phyloP scores from a whole-genome alignment of 2,888 invertebrate genomes.

The Drosophila rellima region DNA sequence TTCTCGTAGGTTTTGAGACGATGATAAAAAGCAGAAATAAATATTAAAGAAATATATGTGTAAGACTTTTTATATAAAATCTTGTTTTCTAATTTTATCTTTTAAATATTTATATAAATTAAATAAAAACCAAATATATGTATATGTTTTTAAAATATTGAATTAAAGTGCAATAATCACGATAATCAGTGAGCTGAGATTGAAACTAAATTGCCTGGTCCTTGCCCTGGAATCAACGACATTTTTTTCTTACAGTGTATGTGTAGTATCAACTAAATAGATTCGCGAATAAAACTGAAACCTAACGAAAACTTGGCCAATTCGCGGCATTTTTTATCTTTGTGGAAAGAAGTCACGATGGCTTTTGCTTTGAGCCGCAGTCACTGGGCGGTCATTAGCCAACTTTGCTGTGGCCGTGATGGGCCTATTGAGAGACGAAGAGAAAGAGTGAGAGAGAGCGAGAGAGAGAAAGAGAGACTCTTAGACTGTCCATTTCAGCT shows the following conservation, averaged over 20 bases:
- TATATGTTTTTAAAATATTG: too few species aligned
- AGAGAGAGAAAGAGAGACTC: neutral
- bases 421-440: constrained; percentile 10
- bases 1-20: too few species aligned
- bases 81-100: too few species aligned
- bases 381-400: constrained; percentile 65
- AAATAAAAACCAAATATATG: too few species aligned
- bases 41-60: too few species aligned
- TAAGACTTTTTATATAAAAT: too few species aligned
- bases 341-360: constrained; percentile 10
- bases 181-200: too few species aligned
- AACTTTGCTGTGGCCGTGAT: constrained; percentile 41
- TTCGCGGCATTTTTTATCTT: constrained; percentile 57
- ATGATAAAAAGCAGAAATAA: too few species aligned
- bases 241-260: constrained; percentile 9
- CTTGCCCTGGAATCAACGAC: too few species aligned
- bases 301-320: constrained; percentile 1
- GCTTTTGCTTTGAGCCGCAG: constrained; percentile 10
- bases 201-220: too few species aligned
- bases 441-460: neutral
- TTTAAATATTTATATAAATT: too few species aligned
- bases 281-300: constrained; percentile 26
- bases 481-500: neutral
- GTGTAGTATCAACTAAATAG: constrained; percentile 4
- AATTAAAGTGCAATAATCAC: too few species aligned